A percentile compares a stretch with the other conserved stretches of the same genome.
Conservation (phyloP, 2,797 vertebrate genomes). For the Crossoptilon crossoptilon region DNA sequence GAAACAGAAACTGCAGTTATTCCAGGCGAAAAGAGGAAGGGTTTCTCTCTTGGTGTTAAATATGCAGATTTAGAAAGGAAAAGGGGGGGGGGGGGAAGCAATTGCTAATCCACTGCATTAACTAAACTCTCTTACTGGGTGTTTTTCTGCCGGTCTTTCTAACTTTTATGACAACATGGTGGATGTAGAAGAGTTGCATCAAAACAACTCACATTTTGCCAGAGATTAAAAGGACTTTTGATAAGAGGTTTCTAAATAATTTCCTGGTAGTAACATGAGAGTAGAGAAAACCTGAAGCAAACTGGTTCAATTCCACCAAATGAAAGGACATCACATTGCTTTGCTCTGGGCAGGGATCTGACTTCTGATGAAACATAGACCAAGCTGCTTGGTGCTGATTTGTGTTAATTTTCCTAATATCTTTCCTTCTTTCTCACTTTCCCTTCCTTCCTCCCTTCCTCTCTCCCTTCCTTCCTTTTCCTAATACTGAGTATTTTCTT, state of each 20-base stretch:
- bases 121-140: constrained; percentile 47
- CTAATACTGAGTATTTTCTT: rapidly evolving
- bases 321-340: neutral
- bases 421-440: neutral
- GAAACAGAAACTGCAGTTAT: constrained; percentile 87
- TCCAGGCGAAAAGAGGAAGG: constrained; percentile 76
- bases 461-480: neutral
- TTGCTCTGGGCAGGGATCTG: neutral
- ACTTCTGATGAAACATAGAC: neutral
- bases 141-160: constrained; percentile 42
- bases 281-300: neutral
- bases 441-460: no score
- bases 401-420: neutral
- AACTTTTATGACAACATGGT: constrained; percentile 21
- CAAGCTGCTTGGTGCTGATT: neutral
- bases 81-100: neutral
- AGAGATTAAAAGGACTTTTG: constrained; percentile 25
- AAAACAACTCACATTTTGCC: neutral
- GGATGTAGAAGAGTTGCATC: neutral
- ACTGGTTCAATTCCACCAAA: neutral
- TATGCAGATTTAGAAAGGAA: constrained; percentile 76
- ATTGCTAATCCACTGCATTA: constrained; percentile 59
- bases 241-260: constrained; percentile 12
- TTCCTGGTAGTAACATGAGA: neutral
- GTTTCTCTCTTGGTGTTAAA: constrained; percentile 79